phyloP scores from a whole-genome alignment of 2,888 invertebrate genomes.

The Myopa tessellatipennis region DNA sequence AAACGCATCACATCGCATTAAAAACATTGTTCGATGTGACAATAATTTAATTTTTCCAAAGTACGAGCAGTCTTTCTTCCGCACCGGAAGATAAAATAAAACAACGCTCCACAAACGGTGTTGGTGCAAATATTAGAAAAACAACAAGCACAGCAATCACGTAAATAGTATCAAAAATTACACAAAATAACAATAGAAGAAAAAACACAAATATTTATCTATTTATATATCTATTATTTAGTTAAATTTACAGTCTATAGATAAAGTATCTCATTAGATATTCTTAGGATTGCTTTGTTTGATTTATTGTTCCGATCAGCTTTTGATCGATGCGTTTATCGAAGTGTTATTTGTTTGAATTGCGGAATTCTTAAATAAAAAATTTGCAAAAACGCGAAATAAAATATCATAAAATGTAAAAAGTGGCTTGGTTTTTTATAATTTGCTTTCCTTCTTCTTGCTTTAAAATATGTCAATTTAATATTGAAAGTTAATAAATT shows the following conservation, averaged over 20 bases:
- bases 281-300: not conserved
- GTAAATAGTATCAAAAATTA: not conserved
- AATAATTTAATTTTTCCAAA: constrained; percentile 5
- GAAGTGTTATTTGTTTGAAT: not conserved
- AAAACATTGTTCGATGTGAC: not conserved
- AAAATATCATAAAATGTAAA: no score
- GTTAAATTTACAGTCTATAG: not conserved
- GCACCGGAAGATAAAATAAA: constrained; percentile 18
- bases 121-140: not conserved
- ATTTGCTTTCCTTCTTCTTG: no score
- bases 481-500: no score
- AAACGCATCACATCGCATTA: not conserved
- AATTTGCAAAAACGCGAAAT: no score
- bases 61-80: constrained; percentile 11
- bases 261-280: not conserved
- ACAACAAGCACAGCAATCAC: no score
- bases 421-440: no score
- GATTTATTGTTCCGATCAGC: constrained; percentile 3
- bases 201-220: not conserved
- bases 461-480: no score
- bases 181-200: not conserved
- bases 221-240: not conserved
- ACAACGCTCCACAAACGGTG: not conserved
- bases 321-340: not conserved
- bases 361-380: no score